Conservation (phyloP, 1,140 invertebrate species). For the Lysiphlebus fabarum region DNA sequence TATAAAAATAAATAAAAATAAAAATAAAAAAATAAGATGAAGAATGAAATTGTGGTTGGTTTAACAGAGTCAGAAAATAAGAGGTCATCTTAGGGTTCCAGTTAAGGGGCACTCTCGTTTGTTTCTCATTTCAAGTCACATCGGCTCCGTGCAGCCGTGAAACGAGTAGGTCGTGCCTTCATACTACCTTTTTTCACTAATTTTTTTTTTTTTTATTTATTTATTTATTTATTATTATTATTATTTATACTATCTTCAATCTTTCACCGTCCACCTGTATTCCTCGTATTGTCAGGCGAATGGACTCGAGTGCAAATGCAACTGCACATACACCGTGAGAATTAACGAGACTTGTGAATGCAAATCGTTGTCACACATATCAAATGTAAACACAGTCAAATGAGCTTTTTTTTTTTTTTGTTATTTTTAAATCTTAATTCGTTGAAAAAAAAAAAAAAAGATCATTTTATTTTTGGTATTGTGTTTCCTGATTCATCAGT, state of each 20-base stretch:
- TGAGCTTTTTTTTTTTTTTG: too few relatives aligned
- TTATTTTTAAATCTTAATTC: too few relatives aligned
- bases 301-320: background rate
- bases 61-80: conserved; percentile 2
- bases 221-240: too few relatives aligned
- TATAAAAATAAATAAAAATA: conserved; percentile 9
- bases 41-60: conserved; percentile 15
- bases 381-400: too few relatives aligned
- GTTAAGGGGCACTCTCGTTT: conserved; percentile 50
- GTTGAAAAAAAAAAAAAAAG: too few relatives aligned
- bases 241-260: conserved; percentile 42
- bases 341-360: too few relatives aligned
- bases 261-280: conserved; percentile 49
- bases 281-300: conserved; percentile 42
- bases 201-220: too few relatives aligned
- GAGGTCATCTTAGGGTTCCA: conserved; percentile 29
- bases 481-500: too few relatives aligned
- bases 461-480: too few relatives aligned
- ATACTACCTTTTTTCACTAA: background rate
- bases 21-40: background rate
- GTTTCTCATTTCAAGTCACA: conserved; percentile 50
- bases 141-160: conserved; percentile 37
- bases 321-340: too few relatives aligned
- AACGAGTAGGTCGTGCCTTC: conserved; percentile 39
- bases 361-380: too few relatives aligned